A percentile compares a stretch with the other conserved stretches of the same genome.
phyloP scores from a whole-genome alignment of 2,797 vertebrate species.

The Antennarius maculatus region DNA sequence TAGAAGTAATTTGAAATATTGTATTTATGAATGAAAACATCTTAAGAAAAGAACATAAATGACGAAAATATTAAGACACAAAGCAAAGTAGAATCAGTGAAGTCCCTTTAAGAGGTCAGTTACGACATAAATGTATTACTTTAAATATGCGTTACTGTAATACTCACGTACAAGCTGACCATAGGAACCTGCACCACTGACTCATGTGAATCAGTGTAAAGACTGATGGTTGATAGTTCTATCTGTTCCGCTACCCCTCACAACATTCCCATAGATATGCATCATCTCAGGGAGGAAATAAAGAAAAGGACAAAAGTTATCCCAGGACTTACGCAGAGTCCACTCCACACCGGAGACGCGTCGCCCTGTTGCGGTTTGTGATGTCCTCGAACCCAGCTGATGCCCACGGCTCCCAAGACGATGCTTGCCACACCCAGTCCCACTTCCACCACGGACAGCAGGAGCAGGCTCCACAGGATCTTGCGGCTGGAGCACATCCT shows the following conservation, averaged over 20 bases:
- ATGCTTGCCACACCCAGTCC: conserved; percentile 97
- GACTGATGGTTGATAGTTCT: background rate
- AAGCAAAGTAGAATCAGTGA: too few relatives aligned
- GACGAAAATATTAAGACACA: too few relatives aligned
- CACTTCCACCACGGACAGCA: conserved; percentile 97
- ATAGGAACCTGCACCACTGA: background rate
- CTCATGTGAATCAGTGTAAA: background rate
- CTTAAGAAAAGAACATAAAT: too few relatives aligned
- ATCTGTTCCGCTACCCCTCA: background rate
- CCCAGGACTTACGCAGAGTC: conserved; percentile 93
- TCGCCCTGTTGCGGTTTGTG: conserved; percentile 94
- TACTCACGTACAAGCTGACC: too few relatives aligned
- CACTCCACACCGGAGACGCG: conserved; percentile 99
- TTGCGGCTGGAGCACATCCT: conserved; percentile 98
- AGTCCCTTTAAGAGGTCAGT: background rate
- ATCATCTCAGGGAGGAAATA: conserved; percentile 15
- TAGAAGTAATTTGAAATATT: too few relatives aligned
- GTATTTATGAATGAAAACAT: too few relatives aligned
- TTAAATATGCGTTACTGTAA: background rate
- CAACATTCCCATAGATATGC: conserved; percentile 4
- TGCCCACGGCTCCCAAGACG: conserved; percentile 93
- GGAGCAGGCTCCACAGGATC: conserved; percentile 96
- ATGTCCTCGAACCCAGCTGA: conserved; percentile 87
- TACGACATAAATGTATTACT: background rate
- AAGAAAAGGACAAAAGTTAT: conserved; percentile 12